A percentile compares a stretch with the other conserved stretches of the same genome.
Conservation (phyloP, 2,797 vertebrate genomes). For the Enteromius mattozi region DNA sequence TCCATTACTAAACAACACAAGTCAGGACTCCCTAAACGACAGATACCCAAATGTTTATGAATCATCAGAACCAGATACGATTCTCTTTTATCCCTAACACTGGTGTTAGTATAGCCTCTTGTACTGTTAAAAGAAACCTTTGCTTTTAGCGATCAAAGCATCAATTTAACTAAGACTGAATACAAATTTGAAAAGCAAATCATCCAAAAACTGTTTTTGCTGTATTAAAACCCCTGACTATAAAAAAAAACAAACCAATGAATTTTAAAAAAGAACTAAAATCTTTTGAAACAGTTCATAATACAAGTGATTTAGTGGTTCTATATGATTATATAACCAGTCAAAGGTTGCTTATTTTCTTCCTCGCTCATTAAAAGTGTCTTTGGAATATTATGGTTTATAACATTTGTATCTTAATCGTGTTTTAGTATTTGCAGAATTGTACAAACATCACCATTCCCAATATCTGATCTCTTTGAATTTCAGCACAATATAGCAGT, state of each 20-base stretch:
- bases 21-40: not conserved
- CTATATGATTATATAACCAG: not conserved
- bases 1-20: not conserved
- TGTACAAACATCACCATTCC: not conserved
- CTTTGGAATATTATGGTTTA: not conserved
- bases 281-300: not conserved
- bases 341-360: not conserved
- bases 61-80: not conserved
- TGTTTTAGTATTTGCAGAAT: conserved; percentile 6
- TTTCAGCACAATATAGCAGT: conserved; percentile 25
- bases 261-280: not conserved
- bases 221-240: not conserved
- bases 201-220: too few species aligned
- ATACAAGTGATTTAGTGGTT: not conserved
- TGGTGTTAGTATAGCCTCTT: not conserved
- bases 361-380: not conserved
- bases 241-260: not conserved
- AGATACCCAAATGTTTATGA: not conserved
- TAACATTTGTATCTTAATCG: not conserved
- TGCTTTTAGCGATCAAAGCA: not conserved
- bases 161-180: not conserved
- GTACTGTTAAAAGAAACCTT: not conserved
- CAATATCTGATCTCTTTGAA: not conserved
- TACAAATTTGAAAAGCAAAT: not conserved
- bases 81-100: not conserved